Evolutionary conservation across 2,113 vertebrate species (phyloP).

Genomic region (Pseudolaguvia tuberculata): DNA sequence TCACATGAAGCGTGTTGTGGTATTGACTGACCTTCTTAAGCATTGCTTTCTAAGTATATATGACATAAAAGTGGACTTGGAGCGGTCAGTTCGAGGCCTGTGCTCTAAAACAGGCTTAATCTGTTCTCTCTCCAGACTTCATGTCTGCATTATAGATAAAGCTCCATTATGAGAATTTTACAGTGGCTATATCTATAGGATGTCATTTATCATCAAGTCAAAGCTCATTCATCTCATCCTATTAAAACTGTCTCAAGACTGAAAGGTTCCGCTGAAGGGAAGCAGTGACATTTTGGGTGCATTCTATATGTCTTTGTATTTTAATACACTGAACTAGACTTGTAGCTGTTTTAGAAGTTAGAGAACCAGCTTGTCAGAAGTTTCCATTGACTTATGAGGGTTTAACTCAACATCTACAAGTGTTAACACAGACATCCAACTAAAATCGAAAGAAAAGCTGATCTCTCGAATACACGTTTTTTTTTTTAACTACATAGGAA

Average conservation of each 20-base stretch:
- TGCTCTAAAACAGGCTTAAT: constrained; percentile 9
- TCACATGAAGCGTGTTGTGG: constrained; percentile 12
- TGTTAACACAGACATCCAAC: not conserved
- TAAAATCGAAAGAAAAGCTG: not conserved
- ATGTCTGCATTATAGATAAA: constrained; percentile 31
- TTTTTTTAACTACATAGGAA: not conserved
- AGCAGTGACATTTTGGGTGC: not conserved
- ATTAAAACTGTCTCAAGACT: constrained; percentile 27
- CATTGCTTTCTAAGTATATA: not conserved
- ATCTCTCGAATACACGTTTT: no score
- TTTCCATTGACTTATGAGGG: not conserved
- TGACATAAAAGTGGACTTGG: constrained; percentile 12
- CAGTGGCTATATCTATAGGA: constrained; percentile 31
- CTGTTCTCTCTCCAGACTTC: not conserved
- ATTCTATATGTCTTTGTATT: not conserved
- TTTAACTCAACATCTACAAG: no score
- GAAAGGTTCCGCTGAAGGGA: not conserved
- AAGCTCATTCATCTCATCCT: constrained; percentile 51
- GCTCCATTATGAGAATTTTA: constrained; percentile 19
- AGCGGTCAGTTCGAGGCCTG: not conserved
- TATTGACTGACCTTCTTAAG: constrained; percentile 3
- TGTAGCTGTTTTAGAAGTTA: not conserved
- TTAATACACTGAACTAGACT: not conserved
- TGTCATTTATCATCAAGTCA: constrained; percentile 24
- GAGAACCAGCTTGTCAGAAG: no score